These are phyloP conservation scores for Huso huso DNA, from an alignment of 2,797 vertebrate genomes.

Conservation along the genomic window DNA sequence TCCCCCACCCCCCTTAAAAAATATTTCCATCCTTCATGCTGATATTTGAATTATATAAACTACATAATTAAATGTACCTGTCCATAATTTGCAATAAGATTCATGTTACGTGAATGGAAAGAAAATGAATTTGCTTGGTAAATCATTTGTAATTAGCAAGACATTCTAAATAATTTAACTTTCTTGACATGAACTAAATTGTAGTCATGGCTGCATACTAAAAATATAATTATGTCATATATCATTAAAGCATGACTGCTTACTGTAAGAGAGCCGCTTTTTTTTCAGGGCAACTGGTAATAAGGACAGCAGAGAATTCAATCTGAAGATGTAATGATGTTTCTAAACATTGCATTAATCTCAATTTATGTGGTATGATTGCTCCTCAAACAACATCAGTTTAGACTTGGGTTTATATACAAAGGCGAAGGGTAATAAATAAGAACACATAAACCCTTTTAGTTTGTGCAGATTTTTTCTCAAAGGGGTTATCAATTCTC, in stretches of 20 bases:
- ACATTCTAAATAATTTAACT: constrained; percentile 26
- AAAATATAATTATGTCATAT: constrained; percentile 34
- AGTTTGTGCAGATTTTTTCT: too few relatives aligned
- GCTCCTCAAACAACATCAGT: constrained; percentile 11
- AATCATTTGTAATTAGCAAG: constrained; percentile 22
- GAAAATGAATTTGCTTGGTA: constrained; percentile 18
- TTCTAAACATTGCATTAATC: constrained; percentile 27
- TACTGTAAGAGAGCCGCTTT: constrained; percentile 10
- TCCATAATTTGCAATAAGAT: constrained; percentile 12
- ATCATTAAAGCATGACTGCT: constrained; percentile 30
- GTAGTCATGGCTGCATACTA: constrained; percentile 26
- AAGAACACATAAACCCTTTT: constrained; percentile 1
- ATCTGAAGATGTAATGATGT: constrained; percentile 24
- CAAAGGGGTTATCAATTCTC: too few relatives aligned
- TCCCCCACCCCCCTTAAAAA: too few relatives aligned
- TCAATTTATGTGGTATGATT: constrained; percentile 21
- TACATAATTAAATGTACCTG: constrained; percentile 9
- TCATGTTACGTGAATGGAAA: constrained; percentile 5
- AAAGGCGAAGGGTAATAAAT: background rate
- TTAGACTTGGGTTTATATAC: background rate
- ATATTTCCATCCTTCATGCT: too few relatives aligned
- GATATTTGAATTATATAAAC: background rate
- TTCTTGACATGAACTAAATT: constrained; percentile 33
- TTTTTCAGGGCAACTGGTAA: constrained; percentile 24
- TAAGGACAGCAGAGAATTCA: constrained; percentile 15